These are phyloP conservation scores for Nephrotoma appendiculata DNA, from an alignment of 2,888 invertebrate species.

Conservation along the genomic window DNA sequence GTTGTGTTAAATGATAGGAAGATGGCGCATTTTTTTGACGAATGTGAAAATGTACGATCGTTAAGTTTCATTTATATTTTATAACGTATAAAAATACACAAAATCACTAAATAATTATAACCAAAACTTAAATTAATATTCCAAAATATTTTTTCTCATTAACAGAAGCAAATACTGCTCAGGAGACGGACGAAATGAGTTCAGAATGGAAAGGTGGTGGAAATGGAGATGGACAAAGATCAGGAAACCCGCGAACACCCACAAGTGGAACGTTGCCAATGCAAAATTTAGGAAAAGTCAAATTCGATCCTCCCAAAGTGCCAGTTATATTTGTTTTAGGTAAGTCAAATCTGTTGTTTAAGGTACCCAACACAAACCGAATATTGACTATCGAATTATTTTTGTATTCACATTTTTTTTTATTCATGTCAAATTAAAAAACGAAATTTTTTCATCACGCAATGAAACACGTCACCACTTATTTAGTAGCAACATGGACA, in stretches of 20 bases:
- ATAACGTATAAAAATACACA: not conserved
- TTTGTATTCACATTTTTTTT: not conserved
- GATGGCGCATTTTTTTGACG: no score
- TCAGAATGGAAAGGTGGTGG: conserved; percentile 29
- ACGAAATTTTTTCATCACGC: not conserved
- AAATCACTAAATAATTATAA: not conserved
- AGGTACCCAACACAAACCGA: not conserved
- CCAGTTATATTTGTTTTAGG: conserved; percentile 82
- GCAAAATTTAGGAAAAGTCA: conserved; percentile 66
- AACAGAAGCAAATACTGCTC: conserved; percentile 47
- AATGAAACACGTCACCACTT: not conserved
- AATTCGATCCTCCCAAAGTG: conserved; percentile 72
- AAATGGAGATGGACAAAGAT: conserved; percentile 20
- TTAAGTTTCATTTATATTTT: no score
- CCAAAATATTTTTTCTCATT: not conserved
- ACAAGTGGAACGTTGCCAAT: conserved; percentile 57
- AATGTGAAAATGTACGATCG: no score
- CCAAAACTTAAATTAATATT: not conserved
- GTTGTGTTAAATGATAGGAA: no score
- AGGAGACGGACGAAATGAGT: conserved; percentile 51
- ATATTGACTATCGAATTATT: not conserved
- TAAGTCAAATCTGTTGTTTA: conserved; percentile 26
- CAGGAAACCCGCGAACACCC: conserved; percentile 36
- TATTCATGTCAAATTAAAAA: not conserved
- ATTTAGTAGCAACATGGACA: not conserved